These are phyloP conservation scores for Iselma pallidipennis DNA, from an alignment of 2,888 invertebrate genomes.

Conservation along the genomic window DNA sequence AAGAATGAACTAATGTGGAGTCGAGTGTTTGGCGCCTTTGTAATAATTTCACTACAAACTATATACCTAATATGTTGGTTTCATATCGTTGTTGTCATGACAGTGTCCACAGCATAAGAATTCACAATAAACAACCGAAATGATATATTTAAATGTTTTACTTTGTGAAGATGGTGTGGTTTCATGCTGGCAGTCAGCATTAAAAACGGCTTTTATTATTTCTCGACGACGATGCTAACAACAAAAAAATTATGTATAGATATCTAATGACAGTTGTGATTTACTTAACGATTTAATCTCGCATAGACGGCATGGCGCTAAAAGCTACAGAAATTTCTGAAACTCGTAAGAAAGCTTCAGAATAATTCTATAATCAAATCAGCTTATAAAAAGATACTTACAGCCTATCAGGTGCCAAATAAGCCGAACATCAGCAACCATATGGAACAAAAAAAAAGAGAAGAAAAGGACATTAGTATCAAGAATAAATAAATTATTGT, in stretches of 20 bases:
- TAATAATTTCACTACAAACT: constrained; percentile 50
- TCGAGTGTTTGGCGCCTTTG: constrained; percentile 50
- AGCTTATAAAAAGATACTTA: constrained; percentile 25
- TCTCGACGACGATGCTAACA: neutral
- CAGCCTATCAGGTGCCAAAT: constrained; percentile 11
- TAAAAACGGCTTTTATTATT: constrained; percentile 27
- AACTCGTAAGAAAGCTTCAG: neutral
- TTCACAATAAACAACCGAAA: constrained; percentile 50
- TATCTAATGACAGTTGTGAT: neutral
- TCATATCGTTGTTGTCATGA: constrained; percentile 48
- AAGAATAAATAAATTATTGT: neutral
- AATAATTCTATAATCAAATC: too few relatives aligned
- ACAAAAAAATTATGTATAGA: neutral
- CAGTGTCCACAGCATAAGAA: constrained; percentile 44
- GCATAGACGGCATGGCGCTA: neutral
- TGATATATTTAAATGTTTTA: constrained; percentile 46
- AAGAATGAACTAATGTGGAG: constrained; percentile 42
- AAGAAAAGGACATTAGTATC: neutral
- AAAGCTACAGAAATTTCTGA: neutral
- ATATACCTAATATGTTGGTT: constrained; percentile 49
- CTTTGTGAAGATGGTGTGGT: constrained; percentile 30
- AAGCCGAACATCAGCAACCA: neutral
- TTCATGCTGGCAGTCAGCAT: constrained; percentile 32
- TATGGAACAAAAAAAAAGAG: neutral
- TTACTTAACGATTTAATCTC: constrained; percentile 1